Conservation (phyloP, 2,797 vertebrate genomes). For the Pitangus sulphuratus region DNA sequence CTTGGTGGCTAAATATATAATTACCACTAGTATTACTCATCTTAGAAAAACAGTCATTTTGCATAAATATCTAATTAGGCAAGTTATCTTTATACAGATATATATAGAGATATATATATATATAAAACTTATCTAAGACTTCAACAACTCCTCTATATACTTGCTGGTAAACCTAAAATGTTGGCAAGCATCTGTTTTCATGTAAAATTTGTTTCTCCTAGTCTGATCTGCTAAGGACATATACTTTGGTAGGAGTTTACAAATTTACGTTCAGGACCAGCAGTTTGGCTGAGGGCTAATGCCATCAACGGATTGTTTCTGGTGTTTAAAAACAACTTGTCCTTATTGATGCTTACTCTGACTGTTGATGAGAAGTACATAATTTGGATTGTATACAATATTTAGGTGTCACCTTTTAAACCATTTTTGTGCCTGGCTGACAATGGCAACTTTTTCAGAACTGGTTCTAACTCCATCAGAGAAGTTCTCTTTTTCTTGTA, state of each 20-base stretch:
- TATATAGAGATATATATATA: not conserved
- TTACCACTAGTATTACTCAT: conserved; percentile 72
- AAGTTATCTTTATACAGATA: conserved; percentile 8
- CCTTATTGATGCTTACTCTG: not conserved
- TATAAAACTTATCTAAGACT: conserved; percentile 25
- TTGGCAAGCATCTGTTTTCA: conserved; percentile 26
- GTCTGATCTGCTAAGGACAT: not conserved
- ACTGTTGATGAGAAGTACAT: not conserved
- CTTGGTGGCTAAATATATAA: conserved; percentile 69
- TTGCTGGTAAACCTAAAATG: conserved; percentile 38
- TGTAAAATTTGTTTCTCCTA: conserved; percentile 1
- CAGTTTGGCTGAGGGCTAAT: not conserved
- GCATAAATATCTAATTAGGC: conserved; percentile 76
- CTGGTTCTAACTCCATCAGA: not conserved
- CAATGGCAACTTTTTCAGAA: conserved; percentile 1
- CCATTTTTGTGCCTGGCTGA: not conserved
- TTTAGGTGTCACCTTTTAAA: not conserved
- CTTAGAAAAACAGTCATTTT: conserved; percentile 74
- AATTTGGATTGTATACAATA: not conserved
- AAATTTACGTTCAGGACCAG: not conserved
- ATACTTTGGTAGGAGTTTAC: not conserved
- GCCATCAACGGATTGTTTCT: not conserved
- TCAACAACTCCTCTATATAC: conserved; percentile 26
- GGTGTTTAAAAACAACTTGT: not conserved
- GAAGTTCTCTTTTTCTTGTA: not conserved